phyloP scores from a whole-genome alignment of 2,888 invertebrate genomes.

The Unio pictorum region DNA sequence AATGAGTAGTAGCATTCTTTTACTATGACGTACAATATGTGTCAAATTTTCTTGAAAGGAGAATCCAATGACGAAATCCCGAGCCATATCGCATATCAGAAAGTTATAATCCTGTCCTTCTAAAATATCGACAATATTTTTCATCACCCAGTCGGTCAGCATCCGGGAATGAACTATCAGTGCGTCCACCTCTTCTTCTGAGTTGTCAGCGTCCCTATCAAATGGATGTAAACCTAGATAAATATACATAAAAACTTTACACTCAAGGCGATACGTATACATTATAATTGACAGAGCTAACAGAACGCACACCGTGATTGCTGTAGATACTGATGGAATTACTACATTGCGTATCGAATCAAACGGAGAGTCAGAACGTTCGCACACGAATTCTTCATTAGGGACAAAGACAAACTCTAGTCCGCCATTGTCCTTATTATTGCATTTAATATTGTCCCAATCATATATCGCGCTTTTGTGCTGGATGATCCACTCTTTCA shows the following conservation, averaged over 20 bases:
- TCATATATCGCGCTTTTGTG: slow-evolving; percentile 15
- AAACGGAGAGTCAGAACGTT: slow-evolving; percentile 11
- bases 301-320: slow-evolving; percentile 15
- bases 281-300: slow-evolving; percentile 10
- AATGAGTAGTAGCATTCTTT: slow-evolving; percentile 39
- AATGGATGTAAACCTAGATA: slow-evolving; percentile 32
- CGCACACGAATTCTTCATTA: slow-evolving; percentile 34
- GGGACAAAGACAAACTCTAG: slow-evolving; percentile 18
- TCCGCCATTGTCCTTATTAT: slow-evolving; percentile 18
- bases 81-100: slow-evolving; percentile 30
- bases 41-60: slow-evolving; percentile 45
- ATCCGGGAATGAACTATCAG: too few relatives aligned
- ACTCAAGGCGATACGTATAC: slow-evolving; percentile 20
- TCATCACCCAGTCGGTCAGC: too few relatives aligned
- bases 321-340: slow-evolving; percentile 20
- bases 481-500: slow-evolving; percentile 38
- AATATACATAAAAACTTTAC: slow-evolving; percentile 34
- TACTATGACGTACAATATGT: slow-evolving; percentile 33
- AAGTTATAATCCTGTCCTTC: slow-evolving; percentile 15
- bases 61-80: slow-evolving; percentile 43
- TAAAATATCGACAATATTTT: slow-evolving; percentile 14
- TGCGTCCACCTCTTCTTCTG: too few relatives aligned
- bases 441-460: slow-evolving; percentile 27
- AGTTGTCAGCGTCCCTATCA: too few relatives aligned
- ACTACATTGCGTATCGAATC: slow-evolving; percentile 30